Base-by-base conservation (phyloP, 1,140 invertebrate genomes). In the Sycobia sp. region DNA sequence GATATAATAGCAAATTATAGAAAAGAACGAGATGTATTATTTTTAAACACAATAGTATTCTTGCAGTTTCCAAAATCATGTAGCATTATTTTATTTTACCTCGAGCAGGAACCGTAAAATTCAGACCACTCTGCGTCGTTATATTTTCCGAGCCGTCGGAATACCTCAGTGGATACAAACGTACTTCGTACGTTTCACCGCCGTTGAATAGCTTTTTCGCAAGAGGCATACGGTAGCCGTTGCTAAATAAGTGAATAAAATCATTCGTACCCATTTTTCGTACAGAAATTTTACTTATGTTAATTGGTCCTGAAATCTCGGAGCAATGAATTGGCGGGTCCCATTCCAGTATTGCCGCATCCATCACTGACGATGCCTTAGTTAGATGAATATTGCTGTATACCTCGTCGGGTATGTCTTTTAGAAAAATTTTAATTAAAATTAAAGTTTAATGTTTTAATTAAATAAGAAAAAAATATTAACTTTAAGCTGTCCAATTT, bases 331-430 rank as follows among this genome's bases (percentile, higher is more conserved):
- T 27, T 16, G 62, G 62, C 2, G 39, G 23, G n/a, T 55, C 22
- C 62, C 62, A 65, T 46, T 25, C 39, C 11, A 65, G 22, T 3
- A n/a, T 16, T 23, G 18, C 62, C 2, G 55, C 62, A 22, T 39
- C 18, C 18, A 16, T 18, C 16, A n/a, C 1, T 16, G 25, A 34
- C 4, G 27, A n/a, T 64, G 51, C 55, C 20, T 59, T 54, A 5
- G 22, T 46, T 9, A 65, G 3, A 1, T 32, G 56, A 4, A 59
- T 36, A 54, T 57, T 27, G 9, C 9, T 51, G 14, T 44, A 51
- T 13, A 44, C 10, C 44, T 64, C 54, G 9, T 36, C 58, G 11
- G 62, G 62, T 36, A 32, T 59, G 3, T 53, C 62, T 62, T 13
- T 18, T 32, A 47, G 14, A 22, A 43, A 44, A 53, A 32, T 34